phyloP scores from a whole-genome alignment of 2,797 vertebrate species.

The Lepus oiostolus region DNA sequence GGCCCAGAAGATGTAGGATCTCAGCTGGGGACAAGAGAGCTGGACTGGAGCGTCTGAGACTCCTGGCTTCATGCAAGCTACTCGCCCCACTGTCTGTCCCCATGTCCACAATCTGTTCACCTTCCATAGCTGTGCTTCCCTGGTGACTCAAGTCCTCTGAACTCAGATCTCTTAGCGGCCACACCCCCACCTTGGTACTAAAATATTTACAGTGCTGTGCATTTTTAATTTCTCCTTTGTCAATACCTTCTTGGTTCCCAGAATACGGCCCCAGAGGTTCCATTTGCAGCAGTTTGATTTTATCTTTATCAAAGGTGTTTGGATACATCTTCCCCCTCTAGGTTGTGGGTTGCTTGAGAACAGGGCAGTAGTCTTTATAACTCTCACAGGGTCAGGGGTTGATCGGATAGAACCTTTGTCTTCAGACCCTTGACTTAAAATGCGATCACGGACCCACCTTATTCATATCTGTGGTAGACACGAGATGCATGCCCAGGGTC shows the following conservation, averaged over 20 bases:
- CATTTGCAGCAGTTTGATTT: not conserved
- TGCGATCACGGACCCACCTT: not conserved
- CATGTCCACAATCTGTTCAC: not conserved
- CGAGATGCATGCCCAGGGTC: not conserved
- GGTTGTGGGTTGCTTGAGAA: not conserved
- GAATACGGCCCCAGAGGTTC: not conserved
- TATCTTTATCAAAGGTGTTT: conserved; percentile 17
- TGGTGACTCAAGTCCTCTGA: not conserved
- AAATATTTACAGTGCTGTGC: not conserved
- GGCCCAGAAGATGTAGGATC: not conserved
- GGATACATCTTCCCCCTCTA: not conserved
- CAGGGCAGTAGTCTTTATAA: not conserved
- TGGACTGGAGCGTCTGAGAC: not conserved
- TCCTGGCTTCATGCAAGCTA: not conserved
- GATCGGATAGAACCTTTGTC: not conserved
- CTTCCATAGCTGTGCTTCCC: not conserved
- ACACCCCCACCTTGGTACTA: not conserved
- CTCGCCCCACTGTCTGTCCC: not conserved
- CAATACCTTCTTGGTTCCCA: not conserved
- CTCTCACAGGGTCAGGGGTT: not conserved
- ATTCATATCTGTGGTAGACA: not conserved
- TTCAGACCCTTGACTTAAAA: not conserved
- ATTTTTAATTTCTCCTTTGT: not conserved
- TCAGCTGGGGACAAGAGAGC: not conserved
- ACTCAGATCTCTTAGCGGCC: not conserved